Evolutionary conservation across 2,113 vertebrate species (phyloP), one percentile per base, ranked within the genome.

Genomic region (Eulemur macaco): DNA sequence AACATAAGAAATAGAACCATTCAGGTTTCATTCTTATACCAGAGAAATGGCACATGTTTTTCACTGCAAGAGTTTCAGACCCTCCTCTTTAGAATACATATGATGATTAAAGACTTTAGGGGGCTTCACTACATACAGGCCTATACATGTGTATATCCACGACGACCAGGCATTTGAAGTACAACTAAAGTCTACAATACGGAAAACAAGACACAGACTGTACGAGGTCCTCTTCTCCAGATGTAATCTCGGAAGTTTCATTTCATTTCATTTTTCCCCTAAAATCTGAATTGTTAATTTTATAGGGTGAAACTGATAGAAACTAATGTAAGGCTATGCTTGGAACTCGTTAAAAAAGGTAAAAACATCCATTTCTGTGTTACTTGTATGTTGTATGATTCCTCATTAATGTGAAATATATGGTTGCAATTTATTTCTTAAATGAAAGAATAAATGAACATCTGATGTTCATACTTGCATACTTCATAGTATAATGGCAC

Each of bases 381-480:
- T 66, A 60, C 3, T 71, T 56, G 13, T 11, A 94, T 54, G 21
- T 71, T 71, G 13, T 3, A 77, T 1, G 12, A 27, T 66, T 73
- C 21, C 45, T 73, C 8, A 50, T 31, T 78, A 50, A 64, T 66
- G 7, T 54, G 31, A 85, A 81, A 76, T 5, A 60, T 3, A 31
- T 77, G 66, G 29, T 92, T 47, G 47, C 4, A 21, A 54, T 82
- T 81, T 74, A 39, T 82, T 85, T 74, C 31, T 37, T 81, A 89
- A 91, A 83, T 94, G 50, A 77, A 83, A 54, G 27, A 78, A 34
- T 37, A 73, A 89, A 77, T 84, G 25, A 68, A 58, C 14, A 87
- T n/a, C 91, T 94, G 63, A 91, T 69, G 23, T 69, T 83, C 20
- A 37, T 34, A 50, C 8, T 31, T 56, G 12, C 17, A 37, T 76